A percentile compares a stretch with the other conserved stretches of the same genome.
These are phyloP conservation scores for Orchesellides sinensis DNA, from an alignment of 2,888 invertebrate genomes.

Conservation along the genomic window DNA sequence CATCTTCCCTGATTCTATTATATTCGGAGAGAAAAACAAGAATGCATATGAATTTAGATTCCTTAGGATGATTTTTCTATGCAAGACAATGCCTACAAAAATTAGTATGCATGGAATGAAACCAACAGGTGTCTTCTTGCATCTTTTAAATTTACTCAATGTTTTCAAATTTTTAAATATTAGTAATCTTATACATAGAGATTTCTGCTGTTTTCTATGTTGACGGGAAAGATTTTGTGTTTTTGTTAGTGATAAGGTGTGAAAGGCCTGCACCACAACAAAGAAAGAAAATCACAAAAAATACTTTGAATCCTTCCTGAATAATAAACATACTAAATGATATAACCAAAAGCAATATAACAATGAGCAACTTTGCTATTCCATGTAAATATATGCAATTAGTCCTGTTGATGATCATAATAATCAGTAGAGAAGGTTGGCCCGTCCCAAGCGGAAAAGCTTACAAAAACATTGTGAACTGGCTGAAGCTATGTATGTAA, in stretches of 20 bases:
- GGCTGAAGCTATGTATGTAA: too few species aligned
- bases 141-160: neutral
- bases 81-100: conserved; percentile 14
- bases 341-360: too few species aligned
- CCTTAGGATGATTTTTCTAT: neutral
- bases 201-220: conserved; percentile 9
- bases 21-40: neutral
- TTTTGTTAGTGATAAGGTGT: conserved; percentile 49
- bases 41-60: neutral
- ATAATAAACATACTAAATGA: too few species aligned
- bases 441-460: conserved; percentile 15
- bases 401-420: conserved; percentile 15
- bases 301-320: neutral
- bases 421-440: neutral
- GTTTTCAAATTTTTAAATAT: neutral
- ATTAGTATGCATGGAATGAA: conserved; percentile 44
- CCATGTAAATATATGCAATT: too few species aligned
- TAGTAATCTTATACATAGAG: neutral
- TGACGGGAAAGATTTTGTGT: neutral
- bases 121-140: neutral
- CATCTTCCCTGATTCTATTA: too few species aligned
- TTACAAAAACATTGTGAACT: neutral
- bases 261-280: conserved; percentile 23
- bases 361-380: too few species aligned
- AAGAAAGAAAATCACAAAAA: too few species aligned